A percentile compares a stretch with the other conserved stretches of the same genome.
phyloP scores from a whole-genome alignment of 2,888 invertebrate genomes.

The Drosophila nr. fundita region DNA sequence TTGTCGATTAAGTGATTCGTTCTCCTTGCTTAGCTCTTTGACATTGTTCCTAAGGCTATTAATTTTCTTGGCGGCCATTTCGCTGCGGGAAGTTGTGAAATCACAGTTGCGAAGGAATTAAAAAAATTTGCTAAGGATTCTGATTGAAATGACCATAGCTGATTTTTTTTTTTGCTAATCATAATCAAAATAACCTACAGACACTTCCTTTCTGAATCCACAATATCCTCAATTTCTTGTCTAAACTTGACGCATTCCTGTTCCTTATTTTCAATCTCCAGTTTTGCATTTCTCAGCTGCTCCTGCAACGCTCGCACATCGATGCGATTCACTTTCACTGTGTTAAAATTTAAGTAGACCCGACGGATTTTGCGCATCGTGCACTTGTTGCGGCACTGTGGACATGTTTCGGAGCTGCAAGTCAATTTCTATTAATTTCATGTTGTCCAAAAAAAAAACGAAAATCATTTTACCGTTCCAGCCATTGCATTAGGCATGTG shows the following conservation, averaged over 20 bases:
- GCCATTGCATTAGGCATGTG: constrained; percentile 88
- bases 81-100: constrained; percentile 51
- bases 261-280: constrained; percentile 87
- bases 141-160: background rate
- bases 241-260: constrained; percentile 77
- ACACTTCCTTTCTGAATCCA: constrained; percentile 81
- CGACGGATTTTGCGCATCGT: constrained; percentile 88
- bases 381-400: constrained; percentile 90
- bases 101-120: background rate
- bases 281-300: constrained; percentile 88
- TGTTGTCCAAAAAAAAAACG: background rate
- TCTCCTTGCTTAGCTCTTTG: constrained; percentile 86
- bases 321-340: constrained; percentile 86
- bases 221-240: constrained; percentile 71
- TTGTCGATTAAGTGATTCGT: constrained; percentile 86
- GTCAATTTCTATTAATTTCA: constrained; percentile 4
- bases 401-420: constrained; percentile 89
- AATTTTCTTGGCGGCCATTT: constrained; percentile 84
- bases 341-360: constrained; percentile 88
- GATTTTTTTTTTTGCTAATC: background rate
- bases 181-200: constrained; percentile 66
- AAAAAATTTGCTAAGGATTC: background rate
- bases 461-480: constrained; percentile 87
- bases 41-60: constrained; percentile 87
- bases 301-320: constrained; percentile 88